Percentiles rank a stretch among this genome's conserved stretches.
Conservation (phyloP, 2,888 invertebrate species). For the Rutpela maculata region DNA sequence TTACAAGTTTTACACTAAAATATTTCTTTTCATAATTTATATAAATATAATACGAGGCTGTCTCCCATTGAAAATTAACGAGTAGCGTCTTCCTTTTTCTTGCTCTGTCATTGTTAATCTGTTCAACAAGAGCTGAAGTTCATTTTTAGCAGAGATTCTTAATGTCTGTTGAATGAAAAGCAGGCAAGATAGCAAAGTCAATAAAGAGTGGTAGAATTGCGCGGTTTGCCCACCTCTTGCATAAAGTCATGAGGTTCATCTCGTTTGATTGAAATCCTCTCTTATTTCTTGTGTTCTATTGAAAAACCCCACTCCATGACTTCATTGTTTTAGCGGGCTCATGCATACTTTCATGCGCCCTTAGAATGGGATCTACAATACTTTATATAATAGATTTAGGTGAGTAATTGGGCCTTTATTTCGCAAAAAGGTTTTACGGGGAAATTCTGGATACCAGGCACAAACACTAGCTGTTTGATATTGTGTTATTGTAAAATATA, state of each 20-base stretch:
- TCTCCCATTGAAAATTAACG: neutral
- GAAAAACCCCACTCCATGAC: constrained; percentile 72
- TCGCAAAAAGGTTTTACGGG: constrained; percentile 41
- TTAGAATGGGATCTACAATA: constrained; percentile 62
- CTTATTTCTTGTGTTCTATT: constrained; percentile 70
- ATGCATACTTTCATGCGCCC: constrained; percentile 73
- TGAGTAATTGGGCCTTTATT: constrained; percentile 60
- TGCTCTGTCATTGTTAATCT: constrained; percentile 19
- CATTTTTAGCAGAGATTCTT: constrained; percentile 54
- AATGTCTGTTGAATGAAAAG: constrained; percentile 62
- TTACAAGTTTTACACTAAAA: neutral
- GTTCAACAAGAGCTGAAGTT: constrained; percentile 29
- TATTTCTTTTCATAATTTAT: neutral
- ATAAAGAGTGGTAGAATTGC: constrained; percentile 66
- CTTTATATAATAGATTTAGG: constrained; percentile 63
- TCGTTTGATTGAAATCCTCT: constrained; percentile 75
- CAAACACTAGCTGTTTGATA: neutral
- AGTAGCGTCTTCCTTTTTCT: neutral
- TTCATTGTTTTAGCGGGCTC: constrained; percentile 74
- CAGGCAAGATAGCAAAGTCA: constrained; percentile 61
- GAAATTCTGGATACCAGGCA: constrained; percentile 2
- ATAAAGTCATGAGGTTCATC: constrained; percentile 75
- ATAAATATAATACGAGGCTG: neutral
- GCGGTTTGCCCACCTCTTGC: constrained; percentile 72
- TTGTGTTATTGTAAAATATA: too few relatives aligned